Evolutionary conservation across 2,888 invertebrate species (phyloP), one percentile per base, ranked within the genome.

Genomic region (Seladonia tumulorum): DNA sequence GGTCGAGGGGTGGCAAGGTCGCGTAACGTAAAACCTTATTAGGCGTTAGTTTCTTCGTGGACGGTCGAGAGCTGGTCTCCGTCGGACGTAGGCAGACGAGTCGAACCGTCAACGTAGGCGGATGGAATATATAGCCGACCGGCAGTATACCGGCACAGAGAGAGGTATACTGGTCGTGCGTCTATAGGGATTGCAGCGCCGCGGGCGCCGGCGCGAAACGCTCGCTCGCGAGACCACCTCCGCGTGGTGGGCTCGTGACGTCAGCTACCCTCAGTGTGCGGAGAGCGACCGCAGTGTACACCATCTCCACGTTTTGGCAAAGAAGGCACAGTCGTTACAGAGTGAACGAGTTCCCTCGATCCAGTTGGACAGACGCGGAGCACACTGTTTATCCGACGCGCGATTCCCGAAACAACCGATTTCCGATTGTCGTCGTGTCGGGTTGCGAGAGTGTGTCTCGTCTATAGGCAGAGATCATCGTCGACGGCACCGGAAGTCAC

Each of bases 211-310:
- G 94, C 94, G 94, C 94, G 92, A 90, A 89, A 89, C 92, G 89
- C 85, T 90, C 89, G 91, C 91, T 93, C 90, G 94, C 92, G 93
- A 94, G 91, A 92, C 93, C 93, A 92, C 93, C 93, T 93, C 94
- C 94, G 94, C 94, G 94, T 94, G 94, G 94, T 94, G 93, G 93
- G 92, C 92, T 94, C 93, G 92, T 94, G 95, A 94, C 94, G 94
- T 94, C 94, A 94, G 93, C 91, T 92, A 90, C 89, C 90, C 93
- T 94, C 94, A 94, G 94, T 94, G 94, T 92, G 94, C 94, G 94
- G 94, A 94, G 94, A 94, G 94, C 94, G 94, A 94, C 94, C 94
- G 94, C 93, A 94, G 94, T 93, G 94, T 93, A 90, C 92, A 93
- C 92, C 93, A 92, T 93, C 92, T 93, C 93, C 92, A 93, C 92